A percentile compares a stretch with the other conserved stretches of the same genome.
Conservation (phyloP, 2,113 vertebrate species). For the Cryptotis parvus region DNA sequence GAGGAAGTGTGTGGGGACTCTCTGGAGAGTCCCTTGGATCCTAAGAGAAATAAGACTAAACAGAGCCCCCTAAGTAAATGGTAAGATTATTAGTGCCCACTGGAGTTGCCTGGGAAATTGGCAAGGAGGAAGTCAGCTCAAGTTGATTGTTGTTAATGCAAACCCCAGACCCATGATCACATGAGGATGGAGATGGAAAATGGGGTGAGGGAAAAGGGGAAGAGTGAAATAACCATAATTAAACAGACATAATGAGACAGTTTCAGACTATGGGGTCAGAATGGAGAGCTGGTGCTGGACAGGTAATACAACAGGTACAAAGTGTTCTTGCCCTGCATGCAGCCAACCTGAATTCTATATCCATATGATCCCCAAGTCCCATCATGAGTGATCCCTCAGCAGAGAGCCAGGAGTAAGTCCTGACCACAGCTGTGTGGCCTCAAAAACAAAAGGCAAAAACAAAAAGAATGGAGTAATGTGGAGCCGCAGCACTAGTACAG, state of each 20-base stretch:
- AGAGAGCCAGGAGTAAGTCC: too few relatives aligned
- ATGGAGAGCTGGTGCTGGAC: neutral
- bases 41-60: neutral
- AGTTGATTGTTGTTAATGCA: neutral
- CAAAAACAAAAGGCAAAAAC: too few relatives aligned
- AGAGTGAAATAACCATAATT: neutral
- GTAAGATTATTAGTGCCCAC: neutral
- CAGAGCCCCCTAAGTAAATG: neutral
- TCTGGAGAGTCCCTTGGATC: neutral
- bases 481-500: too few relatives aligned
- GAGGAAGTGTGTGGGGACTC: neutral
- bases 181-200: neutral
- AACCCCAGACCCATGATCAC: conserved; percentile 6
- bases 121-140: neutral
- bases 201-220: neutral
- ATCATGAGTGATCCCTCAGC: neutral
- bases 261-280: neutral
- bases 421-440: too few relatives aligned
- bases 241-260: neutral
- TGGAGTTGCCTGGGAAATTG: neutral
- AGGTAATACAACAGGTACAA: too few relatives aligned
- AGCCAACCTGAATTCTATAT: too few relatives aligned
- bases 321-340: too few relatives aligned
- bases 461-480: too few relatives aligned
- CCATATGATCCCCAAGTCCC: too few relatives aligned